phyloP scores from a whole-genome alignment of 2,888 invertebrate genomes.

The Synergus gifuensis region DNA sequence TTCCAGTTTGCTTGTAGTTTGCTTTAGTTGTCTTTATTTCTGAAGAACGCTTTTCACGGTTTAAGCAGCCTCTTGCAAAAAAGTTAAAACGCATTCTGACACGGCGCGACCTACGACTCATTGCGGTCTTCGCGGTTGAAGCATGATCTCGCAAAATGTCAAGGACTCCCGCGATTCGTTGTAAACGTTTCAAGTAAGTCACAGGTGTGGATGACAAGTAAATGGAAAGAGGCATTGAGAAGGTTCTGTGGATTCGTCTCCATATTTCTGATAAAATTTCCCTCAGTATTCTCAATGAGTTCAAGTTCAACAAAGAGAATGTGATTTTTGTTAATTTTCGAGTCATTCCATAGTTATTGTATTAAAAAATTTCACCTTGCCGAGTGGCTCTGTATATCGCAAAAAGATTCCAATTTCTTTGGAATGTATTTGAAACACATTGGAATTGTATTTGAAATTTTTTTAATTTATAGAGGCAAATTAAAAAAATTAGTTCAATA shows the following conservation, averaged over 20 bases:
- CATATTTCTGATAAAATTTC: not conserved
- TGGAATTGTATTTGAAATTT: no score
- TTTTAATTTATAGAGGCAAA: not conserved
- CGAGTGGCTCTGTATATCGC: no score
- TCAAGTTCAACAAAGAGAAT: not conserved
- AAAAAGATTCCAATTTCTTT: not conserved
- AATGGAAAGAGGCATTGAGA: slow-evolving; percentile 37
- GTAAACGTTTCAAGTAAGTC: slow-evolving; percentile 38
- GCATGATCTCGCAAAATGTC: slow-evolving; percentile 54
- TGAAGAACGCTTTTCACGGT: slow-evolving; percentile 46
- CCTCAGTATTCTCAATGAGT: not conserved
- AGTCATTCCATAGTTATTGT: not conserved
- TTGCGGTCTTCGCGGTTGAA: slow-evolving; percentile 57
- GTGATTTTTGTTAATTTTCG: not conserved
- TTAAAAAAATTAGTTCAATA: not conserved
- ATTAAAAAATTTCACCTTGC: no score
- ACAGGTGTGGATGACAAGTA: slow-evolving; percentile 41
- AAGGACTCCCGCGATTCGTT: slow-evolving; percentile 56
- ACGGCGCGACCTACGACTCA: slow-evolving; percentile 54
- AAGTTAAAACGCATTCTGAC: slow-evolving; percentile 49
- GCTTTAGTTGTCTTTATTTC: not conserved
- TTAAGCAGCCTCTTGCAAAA: slow-evolving; percentile 49
- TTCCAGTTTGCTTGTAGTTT: not conserved
- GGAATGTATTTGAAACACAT: no score
- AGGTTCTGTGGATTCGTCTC: not conserved